These are phyloP conservation scores for Scopus umbretta DNA, from an alignment of 2,113 vertebrate genomes.

Conservation along the genomic window DNA sequence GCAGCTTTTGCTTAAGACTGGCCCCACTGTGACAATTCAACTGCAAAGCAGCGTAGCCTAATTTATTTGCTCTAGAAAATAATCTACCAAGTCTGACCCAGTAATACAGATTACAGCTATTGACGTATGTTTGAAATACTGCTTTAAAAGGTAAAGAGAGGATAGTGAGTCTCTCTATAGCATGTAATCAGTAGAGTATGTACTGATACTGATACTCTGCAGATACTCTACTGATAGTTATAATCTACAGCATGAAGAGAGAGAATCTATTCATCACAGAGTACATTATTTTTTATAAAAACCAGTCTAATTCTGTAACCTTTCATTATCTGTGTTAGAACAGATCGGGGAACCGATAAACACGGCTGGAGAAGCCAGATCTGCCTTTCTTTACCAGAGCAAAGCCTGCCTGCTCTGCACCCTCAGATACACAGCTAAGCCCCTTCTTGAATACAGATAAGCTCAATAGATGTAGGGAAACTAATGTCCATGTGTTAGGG, in stretches of 20 bases:
- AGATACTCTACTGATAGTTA: background rate
- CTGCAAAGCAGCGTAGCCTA: background rate
- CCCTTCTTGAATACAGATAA: background rate
- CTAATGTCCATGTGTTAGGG: background rate
- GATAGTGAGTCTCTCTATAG: background rate
- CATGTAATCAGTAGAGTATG: background rate
- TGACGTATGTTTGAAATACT: background rate
- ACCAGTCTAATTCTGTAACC: background rate
- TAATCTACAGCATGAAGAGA: background rate
- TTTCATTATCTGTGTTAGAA: background rate
- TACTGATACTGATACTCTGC: background rate
- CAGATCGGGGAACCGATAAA: background rate
- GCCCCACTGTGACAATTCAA: background rate
- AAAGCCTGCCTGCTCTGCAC: background rate
- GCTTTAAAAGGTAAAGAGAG: background rate
- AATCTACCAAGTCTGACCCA: background rate
- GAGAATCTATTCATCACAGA: background rate
- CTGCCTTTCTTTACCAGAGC: background rate
- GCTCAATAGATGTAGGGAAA: background rate
- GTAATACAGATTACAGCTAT: background rate
- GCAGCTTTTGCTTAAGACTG: background rate
- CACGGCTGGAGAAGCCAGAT: background rate
- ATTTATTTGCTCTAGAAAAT: constrained; percentile 3
- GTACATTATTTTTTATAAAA: background rate
- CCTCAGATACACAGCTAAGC: background rate